Conservation (phyloP, 2,113 vertebrate species). For the Rhabdomys dilectus region DNA sequence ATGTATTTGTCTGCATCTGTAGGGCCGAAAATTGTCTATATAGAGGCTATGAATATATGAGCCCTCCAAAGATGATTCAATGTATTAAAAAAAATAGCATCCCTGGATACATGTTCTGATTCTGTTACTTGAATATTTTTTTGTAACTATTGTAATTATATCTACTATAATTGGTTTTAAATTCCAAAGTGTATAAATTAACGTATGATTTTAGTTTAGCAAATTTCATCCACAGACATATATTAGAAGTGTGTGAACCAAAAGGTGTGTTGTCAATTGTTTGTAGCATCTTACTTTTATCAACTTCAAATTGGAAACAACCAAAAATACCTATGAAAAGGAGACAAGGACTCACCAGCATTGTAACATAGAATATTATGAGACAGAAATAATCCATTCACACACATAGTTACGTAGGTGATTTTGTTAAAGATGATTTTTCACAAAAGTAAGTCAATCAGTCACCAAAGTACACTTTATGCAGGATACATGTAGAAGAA, state of each 20-base stretch:
- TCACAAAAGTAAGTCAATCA: neutral
- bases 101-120: neutral
- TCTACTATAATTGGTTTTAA: neutral
- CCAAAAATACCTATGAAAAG: neutral
- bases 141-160: neutral
- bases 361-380: neutral
- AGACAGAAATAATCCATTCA: neutral
- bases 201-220: neutral
- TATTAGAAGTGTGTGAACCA: neutral
- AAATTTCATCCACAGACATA: neutral
- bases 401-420: neutral
- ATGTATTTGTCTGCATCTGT: neutral
- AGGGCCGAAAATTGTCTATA: neutral
- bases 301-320: neutral
- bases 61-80: neutral
- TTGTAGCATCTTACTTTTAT: neutral
- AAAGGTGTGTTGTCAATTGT: neutral
- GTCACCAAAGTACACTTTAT: neutral
- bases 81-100: neutral
- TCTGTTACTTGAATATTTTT: neutral
- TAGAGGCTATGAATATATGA: neutral
- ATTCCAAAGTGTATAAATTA: neutral
- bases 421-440: neutral
- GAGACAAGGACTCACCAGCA: neutral
- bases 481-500: neutral